phyloP scores from a whole-genome alignment of 2,888 invertebrate genomes.

The Sturmia bella region DNA sequence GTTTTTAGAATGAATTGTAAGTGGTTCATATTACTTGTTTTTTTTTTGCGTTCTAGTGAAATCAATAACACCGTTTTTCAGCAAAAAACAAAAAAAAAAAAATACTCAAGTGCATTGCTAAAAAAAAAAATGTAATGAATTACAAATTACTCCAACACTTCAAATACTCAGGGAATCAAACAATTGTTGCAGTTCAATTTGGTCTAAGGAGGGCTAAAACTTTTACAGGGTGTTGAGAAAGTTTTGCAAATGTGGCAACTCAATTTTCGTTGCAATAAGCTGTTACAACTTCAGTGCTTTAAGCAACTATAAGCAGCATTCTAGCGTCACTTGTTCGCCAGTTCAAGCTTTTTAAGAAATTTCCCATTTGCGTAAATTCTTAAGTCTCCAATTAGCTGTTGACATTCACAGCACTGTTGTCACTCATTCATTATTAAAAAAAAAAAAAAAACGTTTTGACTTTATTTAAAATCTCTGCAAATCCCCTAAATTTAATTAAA shows the following conservation, averaged over 20 bases:
- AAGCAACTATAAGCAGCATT: no score
- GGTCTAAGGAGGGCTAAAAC: background rate
- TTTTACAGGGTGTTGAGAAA: background rate
- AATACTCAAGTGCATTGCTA: background rate
- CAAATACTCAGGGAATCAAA: background rate
- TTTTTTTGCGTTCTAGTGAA: background rate
- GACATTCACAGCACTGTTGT: background rate
- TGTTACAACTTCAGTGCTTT: no score
- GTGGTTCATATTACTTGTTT: background rate
- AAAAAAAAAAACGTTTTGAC: background rate
- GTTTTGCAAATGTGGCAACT: background rate
- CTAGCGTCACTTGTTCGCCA: no score
- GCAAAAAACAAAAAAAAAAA: background rate
- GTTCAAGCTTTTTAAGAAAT: no score
- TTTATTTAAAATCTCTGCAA: conserved; percentile 15
- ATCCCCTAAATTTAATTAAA: conserved; percentile 43
- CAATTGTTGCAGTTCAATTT: background rate
- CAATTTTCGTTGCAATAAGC: no score
- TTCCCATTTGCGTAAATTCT: no score
- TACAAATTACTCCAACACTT: background rate
- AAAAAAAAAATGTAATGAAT: background rate
- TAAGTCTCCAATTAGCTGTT: no score
- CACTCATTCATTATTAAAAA: background rate
- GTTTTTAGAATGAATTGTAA: conserved; percentile 9
- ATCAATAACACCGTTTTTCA: conserved; percentile 21